phyloP scores from a whole-genome alignment of 2,797 vertebrate species.

The Pangasius djambal region DNA sequence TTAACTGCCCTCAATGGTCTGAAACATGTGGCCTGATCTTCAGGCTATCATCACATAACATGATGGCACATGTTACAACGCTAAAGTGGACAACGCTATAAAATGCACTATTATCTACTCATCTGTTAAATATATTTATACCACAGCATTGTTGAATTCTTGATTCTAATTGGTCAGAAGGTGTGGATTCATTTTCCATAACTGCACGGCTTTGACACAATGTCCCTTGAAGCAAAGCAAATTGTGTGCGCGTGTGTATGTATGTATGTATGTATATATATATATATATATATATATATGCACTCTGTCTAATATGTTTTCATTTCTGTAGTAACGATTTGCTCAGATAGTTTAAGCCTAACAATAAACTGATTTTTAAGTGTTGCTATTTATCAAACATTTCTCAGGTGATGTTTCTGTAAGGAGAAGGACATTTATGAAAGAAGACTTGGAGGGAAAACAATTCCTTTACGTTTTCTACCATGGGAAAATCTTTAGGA shows the following conservation, averaged over 20 bases:
- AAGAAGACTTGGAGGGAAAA: neutral
- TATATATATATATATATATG: neutral
- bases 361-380: neutral
- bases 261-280: too few relatives aligned
- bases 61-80: conserved; percentile 6
- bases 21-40: conserved; percentile 7
- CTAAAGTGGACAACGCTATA: neutral
- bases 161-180: neutral
- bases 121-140: neutral
- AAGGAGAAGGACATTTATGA: neutral
- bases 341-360: neutral
- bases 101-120: neutral
- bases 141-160: neutral
- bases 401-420: neutral
- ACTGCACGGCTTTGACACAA: neutral
- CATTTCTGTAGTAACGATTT: neutral
- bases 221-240: neutral
- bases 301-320: neutral
- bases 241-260: too few relatives aligned
- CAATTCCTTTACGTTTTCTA: neutral
- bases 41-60: conserved; percentile 3
- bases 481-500: neutral
- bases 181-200: neutral
- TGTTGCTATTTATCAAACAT: neutral
- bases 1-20: neutral